Percentiles rank a stretch among this genome's conserved stretches.
These are phyloP conservation scores for Anticlea derivata DNA, from an alignment of 2,888 invertebrate genomes.

Conservation along the genomic window DNA sequence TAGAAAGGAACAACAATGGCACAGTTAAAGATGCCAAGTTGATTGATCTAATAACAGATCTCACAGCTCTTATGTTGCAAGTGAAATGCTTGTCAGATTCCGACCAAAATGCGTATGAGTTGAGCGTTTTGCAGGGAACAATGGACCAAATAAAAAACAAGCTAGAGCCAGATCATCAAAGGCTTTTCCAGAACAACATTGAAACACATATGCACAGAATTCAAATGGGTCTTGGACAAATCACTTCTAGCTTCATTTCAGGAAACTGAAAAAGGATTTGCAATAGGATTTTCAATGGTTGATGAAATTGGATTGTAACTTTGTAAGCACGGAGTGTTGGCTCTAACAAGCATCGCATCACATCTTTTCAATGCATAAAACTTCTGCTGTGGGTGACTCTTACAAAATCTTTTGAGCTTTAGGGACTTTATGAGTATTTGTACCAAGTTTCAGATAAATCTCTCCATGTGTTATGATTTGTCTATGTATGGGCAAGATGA, in stretches of 20 bases:
- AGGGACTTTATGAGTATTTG: too few species aligned
- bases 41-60: constrained; percentile 91
- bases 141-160: constrained; percentile 94
- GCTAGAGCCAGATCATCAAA: constrained; percentile 89
- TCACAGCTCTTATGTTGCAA: constrained; percentile 95
- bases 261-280: constrained; percentile 27
- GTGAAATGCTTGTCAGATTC: constrained; percentile 91
- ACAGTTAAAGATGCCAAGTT: constrained; percentile 85
- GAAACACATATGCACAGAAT: constrained; percentile 96
- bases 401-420: too few species aligned
- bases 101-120: constrained; percentile 94
- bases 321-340: too few species aligned
- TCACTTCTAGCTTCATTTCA: constrained; percentile 59
- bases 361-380: too few species aligned
- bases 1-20: constrained; percentile 88
- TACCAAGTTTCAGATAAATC: too few species aligned
- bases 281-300: too few species aligned
- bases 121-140: constrained; percentile 95
- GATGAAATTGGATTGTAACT: too few species aligned
- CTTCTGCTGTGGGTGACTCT: too few species aligned
- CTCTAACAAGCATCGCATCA: too few species aligned
- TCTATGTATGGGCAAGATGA: too few species aligned
- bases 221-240: constrained; percentile 87
- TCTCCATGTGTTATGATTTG: too few species aligned
- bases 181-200: constrained; percentile 92